Evolutionary conservation across 2,888 invertebrate species (phyloP).

Genomic region (Vannuccia rotundouncinata): DNA sequence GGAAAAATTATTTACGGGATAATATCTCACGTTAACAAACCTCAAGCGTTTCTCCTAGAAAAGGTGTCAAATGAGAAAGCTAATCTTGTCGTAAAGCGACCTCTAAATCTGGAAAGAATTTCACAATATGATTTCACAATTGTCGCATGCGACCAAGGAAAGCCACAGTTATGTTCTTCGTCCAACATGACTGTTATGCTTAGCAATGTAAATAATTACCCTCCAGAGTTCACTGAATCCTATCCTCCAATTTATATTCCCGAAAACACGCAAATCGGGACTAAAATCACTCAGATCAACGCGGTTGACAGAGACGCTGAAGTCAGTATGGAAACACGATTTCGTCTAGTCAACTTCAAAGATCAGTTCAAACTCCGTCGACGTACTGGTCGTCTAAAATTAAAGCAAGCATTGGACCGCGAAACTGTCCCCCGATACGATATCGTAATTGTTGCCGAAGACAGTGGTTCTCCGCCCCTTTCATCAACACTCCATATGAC

Average conservation of each 20-base stretch:
- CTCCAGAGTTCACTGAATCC: neutral
- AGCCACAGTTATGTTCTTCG: neutral
- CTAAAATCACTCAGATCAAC: conserved; percentile 29
- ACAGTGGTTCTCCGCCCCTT: neutral
- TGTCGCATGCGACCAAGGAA: conserved; percentile 31
- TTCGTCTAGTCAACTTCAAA: conserved; percentile 33
- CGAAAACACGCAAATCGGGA: conserved; percentile 17
- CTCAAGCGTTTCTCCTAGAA: neutral
- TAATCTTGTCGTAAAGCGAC: neutral
- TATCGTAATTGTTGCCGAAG: conserved; percentile 8
- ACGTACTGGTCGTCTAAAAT: conserved; percentile 33
- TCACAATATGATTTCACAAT: neutral
- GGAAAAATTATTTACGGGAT: neutral
- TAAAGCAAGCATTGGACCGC: neutral
- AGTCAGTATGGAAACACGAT: neutral
- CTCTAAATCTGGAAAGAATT: neutral
- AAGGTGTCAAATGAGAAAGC: neutral
- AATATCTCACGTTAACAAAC: neutral
- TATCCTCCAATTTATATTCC: conserved; percentile 29
- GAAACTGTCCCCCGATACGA: neutral
- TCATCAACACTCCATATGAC: conserved; percentile 19
- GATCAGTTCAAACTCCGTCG: conserved; percentile 30
- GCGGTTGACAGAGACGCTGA: neutral
- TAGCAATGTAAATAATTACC: conserved; percentile 28
- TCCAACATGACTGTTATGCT: neutral